Base-by-base conservation (phyloP, 1,140 invertebrate species). In the Drosophila sp. region DNA sequence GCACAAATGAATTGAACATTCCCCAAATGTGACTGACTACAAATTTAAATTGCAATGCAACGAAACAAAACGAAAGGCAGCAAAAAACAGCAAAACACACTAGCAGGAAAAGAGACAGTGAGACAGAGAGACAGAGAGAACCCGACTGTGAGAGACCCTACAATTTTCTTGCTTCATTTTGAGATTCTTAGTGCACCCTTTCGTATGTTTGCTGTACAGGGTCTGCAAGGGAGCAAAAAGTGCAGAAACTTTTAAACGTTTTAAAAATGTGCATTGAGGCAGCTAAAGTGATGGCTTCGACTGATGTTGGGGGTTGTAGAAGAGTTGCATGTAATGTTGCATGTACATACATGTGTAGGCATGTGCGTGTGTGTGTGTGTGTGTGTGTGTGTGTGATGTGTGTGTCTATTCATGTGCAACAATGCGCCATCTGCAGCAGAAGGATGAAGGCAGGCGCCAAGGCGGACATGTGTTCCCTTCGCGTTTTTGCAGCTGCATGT, bases 381-480 rank as follows among this genome's bases (percentile, higher is more conserved):
- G 34, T 58, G 38, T 65, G 61, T 72, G 59, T 59, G 67, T 61
- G 75, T 63, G 29, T 53, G 54, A 66, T 69, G 63, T 70, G 76
- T 43, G 72, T 73, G 80, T 81, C 70, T 74, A 74, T 78, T 81
- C 79, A 82, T 80, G 76, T 83, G 80, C 80, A 84, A 80, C 80
- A 83, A 84, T 76, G 79, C 79, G 64, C 75, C 75, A 74, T 62
- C 75, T 77, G 64, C 76, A 46, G 48, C 27, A 43, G 27, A 29
- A 29, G 53, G 40, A 57, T 48, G 54, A 32, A 36, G 32, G 16
- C 40, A 63, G 66, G 48, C 46, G 66, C 46, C 38, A 69, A 77
- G 41, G 58, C 62, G 57, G 54, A 80, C 78, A 81, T 76, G 78
- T 80, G 73, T 77, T 73, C 41, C 57, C 56, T 21, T 41, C 34